A percentile compares a stretch with the other conserved stretches of the same genome.
phyloP scores from a whole-genome alignment of 1,140 invertebrate genomes.

The Acyrthosiphon pisum region DNA sequence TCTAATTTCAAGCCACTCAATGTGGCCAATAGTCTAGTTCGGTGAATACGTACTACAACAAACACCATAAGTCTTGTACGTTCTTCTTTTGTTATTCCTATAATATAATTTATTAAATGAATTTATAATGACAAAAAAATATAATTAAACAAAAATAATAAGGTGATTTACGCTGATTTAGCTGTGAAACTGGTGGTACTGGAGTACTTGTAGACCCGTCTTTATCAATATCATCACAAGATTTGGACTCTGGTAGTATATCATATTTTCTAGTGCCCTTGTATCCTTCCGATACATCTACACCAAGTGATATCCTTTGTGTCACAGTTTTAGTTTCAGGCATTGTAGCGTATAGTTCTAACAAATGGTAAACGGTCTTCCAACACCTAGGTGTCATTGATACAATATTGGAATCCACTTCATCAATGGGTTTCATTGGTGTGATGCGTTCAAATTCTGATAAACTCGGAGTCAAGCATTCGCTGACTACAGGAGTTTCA shows the following conservation, averaged over 20 bases:
- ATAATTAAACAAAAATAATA: conserved; percentile 19
- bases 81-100: conserved; percentile 66
- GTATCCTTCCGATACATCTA: conserved; percentile 66
- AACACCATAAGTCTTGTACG: conserved; percentile 75
- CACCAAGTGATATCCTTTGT: conserved; percentile 65
- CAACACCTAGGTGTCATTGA: conserved; percentile 81
- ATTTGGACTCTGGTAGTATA: conserved; percentile 63
- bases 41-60: conserved; percentile 86
- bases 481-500: conserved; percentile 65
- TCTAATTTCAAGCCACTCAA: conserved; percentile 92
- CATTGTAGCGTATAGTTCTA: conserved; percentile 92
- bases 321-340: conserved; percentile 91
- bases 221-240: conserved; percentile 65
- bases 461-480: conserved; percentile 51
- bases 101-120: conserved; percentile 45
- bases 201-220: conserved; percentile 59
- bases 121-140: neutral
- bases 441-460: conserved; percentile 46
- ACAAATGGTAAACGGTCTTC: conserved; percentile 90
- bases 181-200: conserved; percentile 59
- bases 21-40: conserved; percentile 86
- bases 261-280: conserved; percentile 67
- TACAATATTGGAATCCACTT: conserved; percentile 37
- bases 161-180: conserved; percentile 60
- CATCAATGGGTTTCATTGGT: conserved; percentile 56